phyloP scores from a whole-genome alignment of 2,888 invertebrate genomes.

The Chymomyza procnemis region DNA sequence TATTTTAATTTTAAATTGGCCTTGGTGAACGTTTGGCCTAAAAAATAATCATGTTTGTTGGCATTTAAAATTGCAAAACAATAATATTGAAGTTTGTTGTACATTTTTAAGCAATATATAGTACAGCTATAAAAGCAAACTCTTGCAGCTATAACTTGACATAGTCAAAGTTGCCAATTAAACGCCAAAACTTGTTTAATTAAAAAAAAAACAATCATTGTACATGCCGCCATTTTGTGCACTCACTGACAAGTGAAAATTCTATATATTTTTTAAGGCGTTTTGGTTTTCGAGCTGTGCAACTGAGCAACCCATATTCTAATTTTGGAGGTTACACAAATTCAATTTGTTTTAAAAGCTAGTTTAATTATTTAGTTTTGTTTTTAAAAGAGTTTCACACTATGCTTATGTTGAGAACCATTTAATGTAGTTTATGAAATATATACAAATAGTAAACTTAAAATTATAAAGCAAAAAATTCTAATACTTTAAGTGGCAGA shows the following conservation, averaged over 20 bases:
- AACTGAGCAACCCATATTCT: background rate
- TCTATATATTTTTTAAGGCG: background rate
- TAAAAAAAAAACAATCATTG: background rate
- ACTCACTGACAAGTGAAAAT: background rate
- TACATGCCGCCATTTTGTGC: background rate
- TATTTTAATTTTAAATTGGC: background rate
- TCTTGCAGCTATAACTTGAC: background rate
- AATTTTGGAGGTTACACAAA: constrained; percentile 41
- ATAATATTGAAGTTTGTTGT: background rate
- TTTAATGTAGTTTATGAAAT: background rate
- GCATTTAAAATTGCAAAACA: background rate
- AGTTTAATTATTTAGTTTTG: constrained; percentile 60
- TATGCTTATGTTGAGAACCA: background rate
- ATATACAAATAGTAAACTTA: constrained; percentile 3
- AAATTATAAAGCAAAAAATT: constrained; percentile 14
- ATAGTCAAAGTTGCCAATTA: background rate
- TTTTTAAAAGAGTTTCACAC: constrained; percentile 11
- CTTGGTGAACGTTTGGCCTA: background rate
- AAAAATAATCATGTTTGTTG: background rate
- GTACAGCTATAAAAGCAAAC: background rate
- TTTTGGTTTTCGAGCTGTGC: background rate
- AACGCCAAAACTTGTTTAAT: background rate
- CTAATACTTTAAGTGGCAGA: constrained; percentile 4
- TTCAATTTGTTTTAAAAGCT: constrained; percentile 59
- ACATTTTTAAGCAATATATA: background rate